Evolutionary conservation across 2,797 vertebrate species (phyloP), one percentile per base, ranked within the genome.

Genomic region (Phoeniculus purpureus): DNA sequence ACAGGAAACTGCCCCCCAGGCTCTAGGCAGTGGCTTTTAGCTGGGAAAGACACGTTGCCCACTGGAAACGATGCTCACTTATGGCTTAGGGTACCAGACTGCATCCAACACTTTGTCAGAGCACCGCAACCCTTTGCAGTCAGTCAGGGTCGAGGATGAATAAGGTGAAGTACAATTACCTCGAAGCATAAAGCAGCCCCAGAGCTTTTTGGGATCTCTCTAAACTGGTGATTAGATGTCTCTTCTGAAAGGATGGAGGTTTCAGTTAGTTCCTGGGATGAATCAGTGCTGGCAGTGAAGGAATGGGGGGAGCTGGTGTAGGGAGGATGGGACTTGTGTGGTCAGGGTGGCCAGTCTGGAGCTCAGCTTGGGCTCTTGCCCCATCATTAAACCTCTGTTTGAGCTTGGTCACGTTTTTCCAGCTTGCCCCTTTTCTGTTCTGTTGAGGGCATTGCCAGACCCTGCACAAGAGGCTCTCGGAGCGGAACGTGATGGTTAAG

Each of bases 51-150:
- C 17, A 19, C 2, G 0, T 45, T 1, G 1, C 20, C 22, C 26
- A 1, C 50, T 54, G 68, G 61, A 59, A 52, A 34, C 15, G 50
- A 29, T 1, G 65, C 52, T 81, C 22, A 0, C 27, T 78, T 56
- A 1, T 4, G 37, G 34, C 1, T 56, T 18, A 2, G 66, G 32
- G 50, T 29, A 8, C 12, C 45, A 16, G 12, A 19, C 5, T 6
- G 9, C 12, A 1, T 1, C 1, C 5, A 6, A 5, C 1, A 31
- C 50, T 73, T 7, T 40, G 1, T 29, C 12, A 2, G 7, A 71
- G 47, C 47, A 0, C 45, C 17, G 45, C 12, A 9, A 13, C 22
- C 64, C 59, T 50, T 23, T 8, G 22, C 54, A 5, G 25, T 11
- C 66, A 18, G 52, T 9, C 4, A 8, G 65, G 68, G 45, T 50